Conservation (phyloP, 2,888 invertebrate genomes). For the Diplolepis rosae region DNA sequence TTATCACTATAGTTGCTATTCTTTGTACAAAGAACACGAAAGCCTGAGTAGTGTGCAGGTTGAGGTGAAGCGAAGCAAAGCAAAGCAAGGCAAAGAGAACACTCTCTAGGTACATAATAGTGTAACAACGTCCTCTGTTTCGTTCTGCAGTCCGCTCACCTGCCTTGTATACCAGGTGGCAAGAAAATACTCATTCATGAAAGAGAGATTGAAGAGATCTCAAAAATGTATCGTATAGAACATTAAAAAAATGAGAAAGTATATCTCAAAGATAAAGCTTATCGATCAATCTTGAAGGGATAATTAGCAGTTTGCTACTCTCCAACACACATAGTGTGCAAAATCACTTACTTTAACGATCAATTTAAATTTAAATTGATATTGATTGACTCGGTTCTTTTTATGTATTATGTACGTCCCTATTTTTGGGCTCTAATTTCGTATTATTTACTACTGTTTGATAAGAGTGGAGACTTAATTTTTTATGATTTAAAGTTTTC, state of each 20-base stretch:
- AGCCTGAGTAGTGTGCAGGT: constrained; percentile 29
- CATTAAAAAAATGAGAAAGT: background rate
- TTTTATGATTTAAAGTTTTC: too few species aligned
- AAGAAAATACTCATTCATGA: background rate
- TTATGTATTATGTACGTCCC: background rate
- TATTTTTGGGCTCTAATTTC: too few species aligned
- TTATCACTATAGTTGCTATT: background rate
- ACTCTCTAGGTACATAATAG: constrained; percentile 54
- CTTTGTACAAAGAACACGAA: background rate
- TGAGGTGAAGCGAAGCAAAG: constrained; percentile 40
- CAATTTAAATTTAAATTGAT: background rate
- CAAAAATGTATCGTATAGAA: background rate
- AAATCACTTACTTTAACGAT: background rate
- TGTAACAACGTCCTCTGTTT: constrained; percentile 67
- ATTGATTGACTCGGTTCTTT: background rate
- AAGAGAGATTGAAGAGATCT: background rate
- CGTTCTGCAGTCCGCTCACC: constrained; percentile 65
- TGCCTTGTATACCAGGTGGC: constrained; percentile 59
- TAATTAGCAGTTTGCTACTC: background rate
- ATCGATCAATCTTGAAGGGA: background rate
- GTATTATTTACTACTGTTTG: too few species aligned
- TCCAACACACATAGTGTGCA: background rate
- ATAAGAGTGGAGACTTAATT: too few species aligned
- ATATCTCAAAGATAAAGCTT: background rate
- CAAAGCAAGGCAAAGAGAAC: constrained; percentile 30